A percentile compares a stretch with the other conserved stretches of the same genome.
These are phyloP conservation scores for Neogale vison DNA, from an alignment of 2,113 vertebrate genomes.

Conservation along the genomic window DNA sequence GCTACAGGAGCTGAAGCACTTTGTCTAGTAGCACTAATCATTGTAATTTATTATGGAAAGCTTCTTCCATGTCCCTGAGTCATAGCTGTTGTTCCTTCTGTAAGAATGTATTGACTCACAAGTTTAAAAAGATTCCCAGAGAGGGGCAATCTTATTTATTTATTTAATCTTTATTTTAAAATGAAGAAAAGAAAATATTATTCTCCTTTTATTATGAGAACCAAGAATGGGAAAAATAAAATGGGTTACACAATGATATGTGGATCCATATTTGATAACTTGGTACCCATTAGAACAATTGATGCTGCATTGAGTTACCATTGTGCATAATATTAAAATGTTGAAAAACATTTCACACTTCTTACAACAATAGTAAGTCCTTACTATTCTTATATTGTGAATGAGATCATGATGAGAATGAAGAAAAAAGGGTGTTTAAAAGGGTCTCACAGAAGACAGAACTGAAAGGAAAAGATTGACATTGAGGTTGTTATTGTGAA, in stretches of 20 bases:
- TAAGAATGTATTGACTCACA: constrained; percentile 67
- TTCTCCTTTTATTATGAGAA: constrained; percentile 30
- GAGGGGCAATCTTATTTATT: too few species aligned
- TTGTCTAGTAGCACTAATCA: constrained; percentile 73
- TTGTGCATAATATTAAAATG: constrained; percentile 4
- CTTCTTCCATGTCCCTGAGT: constrained; percentile 65
- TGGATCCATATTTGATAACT: constrained; percentile 11
- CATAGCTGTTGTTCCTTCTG: constrained; percentile 53
- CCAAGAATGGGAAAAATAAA: neutral
- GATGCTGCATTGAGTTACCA: neutral
- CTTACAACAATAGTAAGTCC: neutral
- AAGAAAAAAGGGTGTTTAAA: neutral
- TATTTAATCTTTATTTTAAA: constrained; percentile 65
- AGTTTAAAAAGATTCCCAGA: constrained; percentile 67
- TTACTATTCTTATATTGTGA: constrained; percentile 18
- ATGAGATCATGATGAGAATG: constrained; percentile 5
- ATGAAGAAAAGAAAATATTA: neutral
- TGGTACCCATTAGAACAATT: neutral
- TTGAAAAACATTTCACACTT: neutral
- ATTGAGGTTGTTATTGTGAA: neutral
- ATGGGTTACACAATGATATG: neutral
- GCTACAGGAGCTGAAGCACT: constrained; percentile 58
- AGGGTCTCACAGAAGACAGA: neutral
- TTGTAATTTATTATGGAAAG: constrained; percentile 77
- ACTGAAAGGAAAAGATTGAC: neutral